These are phyloP conservation scores for Phyllostomus discolor DNA, from an alignment of 2,113 vertebrate genomes.

Conservation along the genomic window DNA sequence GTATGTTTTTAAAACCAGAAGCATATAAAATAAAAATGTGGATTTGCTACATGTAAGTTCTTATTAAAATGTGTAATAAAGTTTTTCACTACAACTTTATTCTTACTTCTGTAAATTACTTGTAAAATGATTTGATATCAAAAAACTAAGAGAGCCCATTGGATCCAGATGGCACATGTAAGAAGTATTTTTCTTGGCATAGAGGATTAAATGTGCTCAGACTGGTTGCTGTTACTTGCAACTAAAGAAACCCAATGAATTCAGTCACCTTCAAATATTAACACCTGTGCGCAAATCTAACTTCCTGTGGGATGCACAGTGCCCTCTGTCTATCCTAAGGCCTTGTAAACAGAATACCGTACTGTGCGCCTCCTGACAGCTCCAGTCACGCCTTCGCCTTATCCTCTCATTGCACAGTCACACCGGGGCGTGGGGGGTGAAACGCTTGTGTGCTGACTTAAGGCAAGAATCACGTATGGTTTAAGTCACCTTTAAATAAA, in stretches of 20 bases:
- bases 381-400: background rate
- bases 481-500: background rate
- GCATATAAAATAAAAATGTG: background rate
- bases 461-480: background rate
- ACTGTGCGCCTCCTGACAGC: background rate
- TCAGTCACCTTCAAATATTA: background rate
- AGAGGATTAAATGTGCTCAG: background rate
- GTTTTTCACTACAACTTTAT: background rate
- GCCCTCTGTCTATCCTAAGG: background rate
- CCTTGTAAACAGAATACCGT: background rate
- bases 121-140: background rate
- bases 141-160: background rate
- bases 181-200: background rate
- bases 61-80: background rate
- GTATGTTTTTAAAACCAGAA: background rate
- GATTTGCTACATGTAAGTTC: background rate
- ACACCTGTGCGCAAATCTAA: background rate
- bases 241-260: conserved; percentile 13
- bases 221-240: background rate
- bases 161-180: background rate
- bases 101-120: background rate
- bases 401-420: background rate
- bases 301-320: conserved; percentile 10
- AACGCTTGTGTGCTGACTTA: background rate
- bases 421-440: background rate